Conservation (phyloP, 2,797 vertebrate species). For the Micromesistius poutassou region DNA sequence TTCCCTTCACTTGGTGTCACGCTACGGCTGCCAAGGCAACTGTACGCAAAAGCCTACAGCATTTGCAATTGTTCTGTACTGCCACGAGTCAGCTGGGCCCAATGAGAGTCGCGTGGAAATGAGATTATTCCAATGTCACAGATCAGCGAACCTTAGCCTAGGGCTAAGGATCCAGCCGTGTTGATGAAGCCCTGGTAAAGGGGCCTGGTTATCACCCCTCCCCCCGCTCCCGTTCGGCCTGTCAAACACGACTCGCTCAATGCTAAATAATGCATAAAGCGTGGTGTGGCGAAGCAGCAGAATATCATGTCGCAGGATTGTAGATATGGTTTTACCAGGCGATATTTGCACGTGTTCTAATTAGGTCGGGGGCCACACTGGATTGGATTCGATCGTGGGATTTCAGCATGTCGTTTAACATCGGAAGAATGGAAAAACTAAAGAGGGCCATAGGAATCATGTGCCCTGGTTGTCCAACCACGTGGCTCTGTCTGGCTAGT, state of each 20-base stretch:
- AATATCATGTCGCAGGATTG: neutral
- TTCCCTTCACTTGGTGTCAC: neutral
- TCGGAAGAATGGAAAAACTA: no score
- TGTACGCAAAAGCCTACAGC: neutral
- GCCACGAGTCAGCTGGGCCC: constrained; percentile 1
- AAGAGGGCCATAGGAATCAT: neutral
- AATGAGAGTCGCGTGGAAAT: constrained; percentile 24
- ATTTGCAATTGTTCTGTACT: constrained; percentile 40
- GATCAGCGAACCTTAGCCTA: constrained; percentile 45
- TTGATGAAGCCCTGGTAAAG: constrained; percentile 35
- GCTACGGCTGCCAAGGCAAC: neutral
- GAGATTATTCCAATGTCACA: constrained; percentile 44
- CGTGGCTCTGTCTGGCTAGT: neutral
- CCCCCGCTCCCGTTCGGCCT: neutral
- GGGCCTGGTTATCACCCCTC: neutral
- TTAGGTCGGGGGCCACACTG: neutral
- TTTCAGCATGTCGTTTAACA: neutral
- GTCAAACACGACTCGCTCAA: neutral
- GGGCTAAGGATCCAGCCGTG: constrained; percentile 35
- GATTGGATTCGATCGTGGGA: neutral
- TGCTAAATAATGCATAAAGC: no score
- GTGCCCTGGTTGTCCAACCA: neutral
- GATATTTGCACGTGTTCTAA: neutral
- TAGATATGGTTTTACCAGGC: neutral
- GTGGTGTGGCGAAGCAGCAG: neutral